Evolutionary conservation across 2,113 vertebrate genomes (phyloP).

Genomic region (Neotragus pygmaeus): DNA sequence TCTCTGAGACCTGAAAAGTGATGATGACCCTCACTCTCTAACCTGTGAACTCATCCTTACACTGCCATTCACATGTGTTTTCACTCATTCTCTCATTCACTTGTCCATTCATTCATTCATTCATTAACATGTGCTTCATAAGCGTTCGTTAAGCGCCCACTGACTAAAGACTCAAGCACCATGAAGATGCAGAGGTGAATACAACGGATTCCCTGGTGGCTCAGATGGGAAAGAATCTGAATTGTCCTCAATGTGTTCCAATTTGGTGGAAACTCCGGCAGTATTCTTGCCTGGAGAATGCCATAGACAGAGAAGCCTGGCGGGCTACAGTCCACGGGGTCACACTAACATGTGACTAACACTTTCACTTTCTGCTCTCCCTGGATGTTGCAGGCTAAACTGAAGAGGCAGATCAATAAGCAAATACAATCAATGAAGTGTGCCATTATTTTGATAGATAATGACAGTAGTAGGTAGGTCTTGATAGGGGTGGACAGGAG

Average conservation of each 20-base stretch:
- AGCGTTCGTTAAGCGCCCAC: neutral
- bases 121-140: neutral
- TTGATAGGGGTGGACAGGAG: neutral
- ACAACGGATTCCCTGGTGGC: too few relatives aligned
- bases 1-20: neutral
- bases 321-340: accelerated
- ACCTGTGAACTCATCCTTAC: neutral
- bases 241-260: too few relatives aligned
- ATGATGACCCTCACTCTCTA: neutral
- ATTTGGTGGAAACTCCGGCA: too few relatives aligned
- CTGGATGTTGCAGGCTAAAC: neutral
- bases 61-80: neutral
- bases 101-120: too few relatives aligned
- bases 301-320: neutral
- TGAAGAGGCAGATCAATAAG: neutral
- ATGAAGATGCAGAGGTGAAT: neutral
- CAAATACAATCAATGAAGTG: neutral
- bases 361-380: neutral
- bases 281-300: neutral
- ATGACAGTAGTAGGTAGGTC: neutral
- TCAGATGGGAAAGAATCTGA: neutral
- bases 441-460: neutral
- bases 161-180: neutral
- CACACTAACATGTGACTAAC: neutral
- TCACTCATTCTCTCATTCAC: neutral